Conservation (phyloP, 1,140 invertebrate genomes). For the Drosophila orena region DNA sequence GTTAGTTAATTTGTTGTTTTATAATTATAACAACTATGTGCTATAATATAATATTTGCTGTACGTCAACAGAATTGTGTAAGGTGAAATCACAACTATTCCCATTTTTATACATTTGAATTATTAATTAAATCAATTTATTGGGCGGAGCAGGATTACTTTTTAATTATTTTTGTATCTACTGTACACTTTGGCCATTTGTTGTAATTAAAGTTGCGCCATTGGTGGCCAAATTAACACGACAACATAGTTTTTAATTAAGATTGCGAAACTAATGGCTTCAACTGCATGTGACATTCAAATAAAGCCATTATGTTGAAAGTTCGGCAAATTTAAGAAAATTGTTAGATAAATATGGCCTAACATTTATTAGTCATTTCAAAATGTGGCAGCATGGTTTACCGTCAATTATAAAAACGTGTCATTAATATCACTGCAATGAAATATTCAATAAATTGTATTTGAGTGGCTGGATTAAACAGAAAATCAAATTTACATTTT, state of each 20-base stretch:
- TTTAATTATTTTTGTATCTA: slow-evolving; percentile 4
- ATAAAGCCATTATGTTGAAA: not conserved
- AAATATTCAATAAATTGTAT: slow-evolving; percentile 30
- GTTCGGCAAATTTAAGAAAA: not conserved
- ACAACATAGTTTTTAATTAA: slow-evolving; percentile 5
- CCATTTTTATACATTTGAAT: slow-evolving; percentile 25
- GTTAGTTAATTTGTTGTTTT: slow-evolving; percentile 33
- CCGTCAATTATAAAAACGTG: slow-evolving; percentile 3
- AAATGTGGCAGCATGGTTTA: not conserved
- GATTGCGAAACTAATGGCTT: not conserved
- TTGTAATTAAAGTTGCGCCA: not conserved
- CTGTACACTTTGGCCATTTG: slow-evolving; percentile 9
- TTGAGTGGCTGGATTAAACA: slow-evolving; percentile 2
- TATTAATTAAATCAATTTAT: slow-evolving; percentile 60
- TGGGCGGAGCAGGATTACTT: slow-evolving; percentile 7
- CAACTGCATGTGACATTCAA: not conserved
- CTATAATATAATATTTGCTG: slow-evolving; percentile 36
- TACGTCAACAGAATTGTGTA: slow-evolving; percentile 23
- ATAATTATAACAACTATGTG: slow-evolving; percentile 42
- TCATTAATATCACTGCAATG: slow-evolving; percentile 15
- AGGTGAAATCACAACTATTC: slow-evolving; percentile 1
- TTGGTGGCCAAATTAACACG: not conserved
- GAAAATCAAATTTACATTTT: slow-evolving; percentile 41
- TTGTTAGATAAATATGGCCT: not conserved
- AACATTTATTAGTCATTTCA: not conserved